Percentiles rank a stretch among this genome's conserved stretches.
These are phyloP conservation scores for Nymphalis urticae DNA, from an alignment of 2,888 invertebrate genomes.

Conservation along the genomic window DNA sequence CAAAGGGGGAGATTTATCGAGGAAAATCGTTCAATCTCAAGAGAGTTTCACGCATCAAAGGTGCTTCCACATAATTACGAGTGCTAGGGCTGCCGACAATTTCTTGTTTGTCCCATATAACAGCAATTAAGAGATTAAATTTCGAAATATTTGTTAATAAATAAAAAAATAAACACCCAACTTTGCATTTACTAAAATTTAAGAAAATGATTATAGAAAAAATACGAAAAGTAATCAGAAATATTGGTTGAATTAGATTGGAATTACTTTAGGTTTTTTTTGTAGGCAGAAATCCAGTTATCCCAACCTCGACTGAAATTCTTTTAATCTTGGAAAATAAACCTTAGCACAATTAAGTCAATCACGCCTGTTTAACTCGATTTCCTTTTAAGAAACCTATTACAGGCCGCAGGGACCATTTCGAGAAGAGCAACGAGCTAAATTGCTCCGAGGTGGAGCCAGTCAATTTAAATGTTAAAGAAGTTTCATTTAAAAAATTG, in stretches of 20 bases:
- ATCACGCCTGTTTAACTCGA: slow-evolving; percentile 74
- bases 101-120: slow-evolving; percentile 51
- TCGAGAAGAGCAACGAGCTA: slow-evolving; percentile 53
- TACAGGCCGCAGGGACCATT: slow-evolving; percentile 72
- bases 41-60: slow-evolving; percentile 56
- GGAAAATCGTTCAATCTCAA: slow-evolving; percentile 39
- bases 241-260: not conserved
- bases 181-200: not conserved
- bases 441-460: slow-evolving; percentile 70
- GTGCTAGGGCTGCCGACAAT: slow-evolving; percentile 55
- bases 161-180: slow-evolving; percentile 31
- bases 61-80: slow-evolving; percentile 62
- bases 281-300: slow-evolving; percentile 25
- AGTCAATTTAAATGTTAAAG: slow-evolving; percentile 76
- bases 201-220: slow-evolving; percentile 1
- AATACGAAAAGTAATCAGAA: slow-evolving; percentile 2
- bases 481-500: slow-evolving; percentile 67
- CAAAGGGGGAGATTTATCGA: slow-evolving; percentile 28
- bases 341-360: slow-evolving; percentile 69
- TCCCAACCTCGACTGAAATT: slow-evolving; percentile 24
- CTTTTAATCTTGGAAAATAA: slow-evolving; percentile 47
- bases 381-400: slow-evolving; percentile 75
- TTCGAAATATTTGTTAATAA: slow-evolving; percentile 65
- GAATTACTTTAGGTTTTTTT: slow-evolving; percentile 19
- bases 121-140: slow-evolving; percentile 68